A percentile compares a stretch with the other conserved stretches of the same genome.
Evolutionary conservation across 2,113 vertebrate species (phyloP).

Genomic region (Motacilla alba): DNA sequence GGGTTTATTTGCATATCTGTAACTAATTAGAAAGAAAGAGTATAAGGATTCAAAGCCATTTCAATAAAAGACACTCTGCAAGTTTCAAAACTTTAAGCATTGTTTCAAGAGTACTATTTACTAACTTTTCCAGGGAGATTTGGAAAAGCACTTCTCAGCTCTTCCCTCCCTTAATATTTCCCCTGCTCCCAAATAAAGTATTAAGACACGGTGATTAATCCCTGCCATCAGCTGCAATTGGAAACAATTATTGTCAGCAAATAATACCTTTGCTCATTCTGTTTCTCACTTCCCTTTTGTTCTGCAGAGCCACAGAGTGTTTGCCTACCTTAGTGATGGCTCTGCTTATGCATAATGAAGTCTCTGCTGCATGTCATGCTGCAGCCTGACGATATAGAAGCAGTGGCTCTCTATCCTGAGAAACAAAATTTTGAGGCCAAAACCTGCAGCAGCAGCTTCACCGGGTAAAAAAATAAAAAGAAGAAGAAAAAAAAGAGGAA

Average conservation of each 20-base stretch:
- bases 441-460: not conserved
- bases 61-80: not conserved
- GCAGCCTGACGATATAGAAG: not conserved
- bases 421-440: slow-evolving; percentile 7
- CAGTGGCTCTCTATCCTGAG: not conserved
- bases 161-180: not conserved
- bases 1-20: not conserved
- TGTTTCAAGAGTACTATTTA: not conserved
- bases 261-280: not conserved
- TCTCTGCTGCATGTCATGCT: not conserved
- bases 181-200: not conserved
- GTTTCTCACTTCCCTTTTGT: not conserved
- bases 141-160: not conserved
- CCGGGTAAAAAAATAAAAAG: not conserved
- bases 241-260: not conserved
- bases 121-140: not conserved
- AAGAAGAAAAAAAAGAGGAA: too few relatives aligned
- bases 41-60: not conserved
- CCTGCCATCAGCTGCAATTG: not conserved
- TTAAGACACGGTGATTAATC: not conserved
- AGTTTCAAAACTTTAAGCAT: not conserved
- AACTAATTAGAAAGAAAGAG: not conserved
- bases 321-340: not conserved
- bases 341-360: slow-evolving; percentile 41
- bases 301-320: not conserved